Conservation (phyloP, 2,888 invertebrate genomes). For the Azorinus chamasolen region DNA sequence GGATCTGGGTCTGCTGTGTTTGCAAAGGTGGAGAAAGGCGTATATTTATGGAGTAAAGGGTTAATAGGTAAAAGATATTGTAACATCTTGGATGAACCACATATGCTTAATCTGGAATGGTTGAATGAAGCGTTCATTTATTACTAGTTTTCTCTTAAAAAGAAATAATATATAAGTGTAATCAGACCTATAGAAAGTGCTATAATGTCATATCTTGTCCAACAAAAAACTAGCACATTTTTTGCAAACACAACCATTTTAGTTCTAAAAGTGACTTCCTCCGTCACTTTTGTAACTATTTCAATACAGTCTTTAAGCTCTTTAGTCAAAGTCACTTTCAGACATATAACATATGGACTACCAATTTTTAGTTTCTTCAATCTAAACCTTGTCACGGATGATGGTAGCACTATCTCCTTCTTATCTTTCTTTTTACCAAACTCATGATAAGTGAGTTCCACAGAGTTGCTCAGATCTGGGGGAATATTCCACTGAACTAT, state of each 20-base stretch:
- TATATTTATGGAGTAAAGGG: too few species aligned
- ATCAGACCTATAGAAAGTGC: background rate
- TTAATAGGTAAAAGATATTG: too few species aligned
- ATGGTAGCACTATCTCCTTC: constrained; percentile 34
- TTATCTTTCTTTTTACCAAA: constrained; percentile 59
- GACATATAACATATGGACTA: constrained; percentile 61
- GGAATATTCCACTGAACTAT: constrained; percentile 51
- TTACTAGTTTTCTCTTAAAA: background rate
- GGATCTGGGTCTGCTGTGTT: too few species aligned
- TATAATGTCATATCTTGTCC: background rate
- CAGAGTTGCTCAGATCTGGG: constrained; percentile 10
- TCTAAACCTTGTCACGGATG: constrained; percentile 37
- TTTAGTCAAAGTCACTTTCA: constrained; percentile 16
- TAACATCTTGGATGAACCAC: too few species aligned
- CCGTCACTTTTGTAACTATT: constrained; percentile 3
- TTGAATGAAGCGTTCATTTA: too few species aligned
- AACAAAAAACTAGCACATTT: background rate
- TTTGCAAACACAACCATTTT: background rate
- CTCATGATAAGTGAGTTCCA: constrained; percentile 48
- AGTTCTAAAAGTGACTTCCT: background rate
- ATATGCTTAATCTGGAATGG: too few species aligned
- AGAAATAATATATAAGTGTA: constrained; percentile 2
- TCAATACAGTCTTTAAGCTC: constrained; percentile 16
- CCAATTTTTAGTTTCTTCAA: constrained; percentile 39
- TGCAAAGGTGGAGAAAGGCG: too few species aligned